Evolutionary conservation across 2,797 vertebrate genomes (phyloP).

Genomic region (Dallia pectoralis): DNA sequence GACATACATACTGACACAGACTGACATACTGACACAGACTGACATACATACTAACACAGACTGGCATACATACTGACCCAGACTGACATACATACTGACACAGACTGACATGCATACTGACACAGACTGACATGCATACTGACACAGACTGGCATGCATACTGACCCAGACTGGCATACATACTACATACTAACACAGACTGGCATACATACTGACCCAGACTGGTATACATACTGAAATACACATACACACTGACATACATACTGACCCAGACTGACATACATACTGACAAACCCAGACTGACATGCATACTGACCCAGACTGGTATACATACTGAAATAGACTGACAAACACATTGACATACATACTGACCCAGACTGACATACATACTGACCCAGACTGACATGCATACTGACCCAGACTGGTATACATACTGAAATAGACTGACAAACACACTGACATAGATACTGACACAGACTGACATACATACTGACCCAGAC

Average conservation of each 20-base stretch:
- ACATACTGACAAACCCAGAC: not conserved
- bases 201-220: not conserved
- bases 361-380: not conserved
- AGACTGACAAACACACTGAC: not conserved
- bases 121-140: too few relatives aligned
- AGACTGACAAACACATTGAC: not conserved
- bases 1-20: not conserved
- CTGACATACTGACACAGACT: not conserved
- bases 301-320: too few relatives aligned
- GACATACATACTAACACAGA: too few relatives aligned
- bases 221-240: too few relatives aligned
- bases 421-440: not conserved
- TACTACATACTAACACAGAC: not conserved
- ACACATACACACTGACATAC: not conserved
- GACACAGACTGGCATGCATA: not conserved
- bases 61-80: too few relatives aligned
- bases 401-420: too few relatives aligned
- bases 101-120: not conserved
- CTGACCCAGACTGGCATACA: not conserved
- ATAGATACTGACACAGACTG: not conserved
- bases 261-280: not conserved
- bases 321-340: not conserved
- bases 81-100: not conserved
- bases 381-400: not conserved
- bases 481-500: not conserved